Conservation (phyloP, 2,888 invertebrate genomes). For the Empis livida region DNA sequence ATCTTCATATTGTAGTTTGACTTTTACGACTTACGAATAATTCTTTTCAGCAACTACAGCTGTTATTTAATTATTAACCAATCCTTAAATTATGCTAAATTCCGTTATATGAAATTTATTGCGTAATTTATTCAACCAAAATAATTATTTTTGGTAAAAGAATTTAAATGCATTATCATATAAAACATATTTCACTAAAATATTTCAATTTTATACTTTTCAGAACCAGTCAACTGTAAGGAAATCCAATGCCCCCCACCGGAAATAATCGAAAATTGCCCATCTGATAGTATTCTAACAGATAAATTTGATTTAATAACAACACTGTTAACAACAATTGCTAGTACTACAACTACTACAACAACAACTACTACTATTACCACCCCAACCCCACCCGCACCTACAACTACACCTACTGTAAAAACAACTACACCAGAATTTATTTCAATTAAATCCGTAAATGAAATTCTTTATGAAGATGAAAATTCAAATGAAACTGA, state of each 20-base stretch:
- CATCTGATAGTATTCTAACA: slow-evolving; percentile 16
- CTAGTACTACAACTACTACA: neutral
- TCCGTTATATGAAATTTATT: no score
- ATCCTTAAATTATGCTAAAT: no score
- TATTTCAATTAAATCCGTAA: neutral
- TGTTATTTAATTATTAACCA: no score
- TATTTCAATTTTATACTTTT: neutral
- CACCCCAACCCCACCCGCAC: neutral
- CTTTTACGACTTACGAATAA: no score
- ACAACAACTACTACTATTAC: neutral
- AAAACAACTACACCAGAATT: neutral
- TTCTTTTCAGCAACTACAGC: no score
- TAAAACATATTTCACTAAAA: no score
- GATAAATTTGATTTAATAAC: neutral
- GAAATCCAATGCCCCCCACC: neutral
- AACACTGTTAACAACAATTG: neutral
- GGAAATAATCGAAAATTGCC: slow-evolving; percentile 12
- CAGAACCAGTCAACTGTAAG: neutral
- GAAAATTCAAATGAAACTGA: no score
- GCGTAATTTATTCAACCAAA: no score
- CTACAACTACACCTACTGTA: neutral
- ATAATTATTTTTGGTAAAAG: no score
- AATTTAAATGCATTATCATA: no score
- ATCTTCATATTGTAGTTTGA: no score
- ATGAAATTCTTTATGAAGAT: no score